A percentile compares a stretch with the other conserved stretches of the same genome.
Evolutionary conservation across 2,797 vertebrate species (phyloP).

Genomic region (Gambusia yucatana): DNA sequence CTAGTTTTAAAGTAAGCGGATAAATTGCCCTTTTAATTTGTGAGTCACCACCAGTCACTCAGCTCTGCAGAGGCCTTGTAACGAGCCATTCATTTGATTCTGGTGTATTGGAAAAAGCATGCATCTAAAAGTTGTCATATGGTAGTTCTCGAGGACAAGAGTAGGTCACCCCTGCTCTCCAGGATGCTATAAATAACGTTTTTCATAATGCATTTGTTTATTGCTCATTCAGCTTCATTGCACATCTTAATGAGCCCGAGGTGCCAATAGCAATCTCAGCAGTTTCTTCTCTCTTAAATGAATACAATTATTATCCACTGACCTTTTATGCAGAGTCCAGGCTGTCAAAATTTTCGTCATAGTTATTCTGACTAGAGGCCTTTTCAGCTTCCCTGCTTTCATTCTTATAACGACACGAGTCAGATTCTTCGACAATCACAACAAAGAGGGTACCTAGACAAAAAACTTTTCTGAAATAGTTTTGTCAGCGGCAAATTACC

Average conservation of each 20-base stretch:
- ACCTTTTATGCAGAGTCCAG: constrained; percentile 38
- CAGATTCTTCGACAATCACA: not conserved
- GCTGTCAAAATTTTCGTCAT: constrained; percentile 27
- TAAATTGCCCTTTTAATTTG: not conserved
- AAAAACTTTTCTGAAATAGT: not conserved
- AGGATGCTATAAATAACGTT: constrained; percentile 6
- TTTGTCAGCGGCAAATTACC: not conserved
- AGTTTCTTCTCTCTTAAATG: constrained; percentile 17
- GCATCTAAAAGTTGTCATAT: not conserved
- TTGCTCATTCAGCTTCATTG: constrained; percentile 6
- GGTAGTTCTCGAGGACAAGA: not conserved
- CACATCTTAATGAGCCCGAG: constrained; percentile 1
- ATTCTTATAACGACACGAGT: not conserved
- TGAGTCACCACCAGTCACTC: too few species aligned
- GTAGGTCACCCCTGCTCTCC: not conserved
- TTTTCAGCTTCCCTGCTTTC: not conserved
- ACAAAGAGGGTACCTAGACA: not conserved
- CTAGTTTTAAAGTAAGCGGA: not conserved
- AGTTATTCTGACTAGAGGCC: constrained; percentile 21
- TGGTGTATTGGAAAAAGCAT: not conserved
- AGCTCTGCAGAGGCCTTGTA: too few species aligned
- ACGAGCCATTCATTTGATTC: too few species aligned
- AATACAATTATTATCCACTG: constrained; percentile 50
- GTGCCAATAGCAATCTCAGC: constrained; percentile 13
- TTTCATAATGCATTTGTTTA: constrained; percentile 1